A percentile compares a stretch with the other conserved stretches of the same genome.
phyloP scores from a whole-genome alignment of 2,113 vertebrate genomes.

The Stictonetta naevosa region DNA sequence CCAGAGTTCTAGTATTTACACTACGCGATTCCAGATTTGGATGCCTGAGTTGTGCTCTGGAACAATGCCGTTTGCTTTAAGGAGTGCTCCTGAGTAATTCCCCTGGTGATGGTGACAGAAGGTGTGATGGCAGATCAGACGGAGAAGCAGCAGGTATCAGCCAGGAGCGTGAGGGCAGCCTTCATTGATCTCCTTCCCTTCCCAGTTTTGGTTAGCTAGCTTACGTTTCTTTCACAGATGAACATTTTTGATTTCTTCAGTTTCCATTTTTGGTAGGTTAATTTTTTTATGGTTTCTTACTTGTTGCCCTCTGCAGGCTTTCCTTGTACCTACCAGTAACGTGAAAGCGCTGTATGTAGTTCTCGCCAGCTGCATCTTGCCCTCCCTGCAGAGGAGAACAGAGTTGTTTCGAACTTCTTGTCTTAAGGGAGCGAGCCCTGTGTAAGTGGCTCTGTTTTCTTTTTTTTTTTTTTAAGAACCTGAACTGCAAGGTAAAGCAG shows the following conservation, averaged over 20 bases:
- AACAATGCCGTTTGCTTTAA: conserved; percentile 3
- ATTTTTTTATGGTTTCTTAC: neutral
- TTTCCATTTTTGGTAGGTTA: neutral
- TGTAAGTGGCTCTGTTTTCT: neutral
- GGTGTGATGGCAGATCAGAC: neutral
- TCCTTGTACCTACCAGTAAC: neutral
- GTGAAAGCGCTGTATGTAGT: neutral
- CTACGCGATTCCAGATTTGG: conserved; percentile 39
- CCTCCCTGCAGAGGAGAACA: neutral
- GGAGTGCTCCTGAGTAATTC: neutral
- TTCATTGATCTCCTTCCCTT: neutral
- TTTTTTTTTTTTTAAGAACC: neutral
- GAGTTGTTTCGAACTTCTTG: neutral
- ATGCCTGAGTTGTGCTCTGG: conserved; percentile 36
- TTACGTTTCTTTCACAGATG: neutral
- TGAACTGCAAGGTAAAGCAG: neutral
- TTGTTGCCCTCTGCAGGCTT: neutral
- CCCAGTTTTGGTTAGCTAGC: neutral
- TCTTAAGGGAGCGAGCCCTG: neutral
- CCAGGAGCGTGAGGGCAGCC: neutral
- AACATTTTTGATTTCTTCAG: neutral
- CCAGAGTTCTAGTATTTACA: neutral
- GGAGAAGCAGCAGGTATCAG: neutral
- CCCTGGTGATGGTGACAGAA: too few species aligned
- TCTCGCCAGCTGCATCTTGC: neutral